Conservation (phyloP, 2,113 vertebrate genomes). For the Hippocampus barbouri region DNA sequence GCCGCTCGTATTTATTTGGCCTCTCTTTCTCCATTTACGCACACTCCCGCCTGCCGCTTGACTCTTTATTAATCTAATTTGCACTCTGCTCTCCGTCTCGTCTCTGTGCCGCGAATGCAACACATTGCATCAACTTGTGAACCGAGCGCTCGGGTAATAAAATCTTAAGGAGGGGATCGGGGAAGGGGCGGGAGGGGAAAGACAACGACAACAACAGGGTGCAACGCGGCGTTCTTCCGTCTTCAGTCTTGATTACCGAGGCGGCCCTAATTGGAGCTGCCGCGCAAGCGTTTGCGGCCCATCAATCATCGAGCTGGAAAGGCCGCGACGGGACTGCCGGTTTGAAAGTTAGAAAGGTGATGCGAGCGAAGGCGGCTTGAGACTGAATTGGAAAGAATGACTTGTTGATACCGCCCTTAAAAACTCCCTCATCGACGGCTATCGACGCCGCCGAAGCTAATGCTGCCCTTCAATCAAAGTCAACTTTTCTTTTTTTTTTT, state of each 20-base stretch:
- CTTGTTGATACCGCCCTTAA: not conserved
- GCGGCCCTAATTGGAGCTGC: not conserved
- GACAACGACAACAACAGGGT: not conserved
- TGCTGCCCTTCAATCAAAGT: not conserved
- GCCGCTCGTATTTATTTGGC: not conserved
- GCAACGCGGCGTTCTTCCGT: not conserved
- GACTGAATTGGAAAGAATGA: not conserved
- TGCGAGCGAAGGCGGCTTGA: not conserved
- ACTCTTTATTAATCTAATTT: slow-evolving; percentile 4
- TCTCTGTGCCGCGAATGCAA: not conserved
- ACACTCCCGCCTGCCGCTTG: not conserved
- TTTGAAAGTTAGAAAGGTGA: not conserved
- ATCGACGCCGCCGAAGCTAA: not conserved
- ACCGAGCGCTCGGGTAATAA: not conserved
- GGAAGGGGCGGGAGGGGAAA: too few species aligned
- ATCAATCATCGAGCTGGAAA: not conserved
- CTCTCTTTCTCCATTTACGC: not conserved
- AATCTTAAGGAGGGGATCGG: not conserved
- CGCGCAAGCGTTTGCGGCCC: not conserved
- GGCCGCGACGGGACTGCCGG: not conserved
- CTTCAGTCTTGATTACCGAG: slow-evolving; percentile 3
- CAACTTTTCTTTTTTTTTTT: not conserved
- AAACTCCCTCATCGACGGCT: not conserved
- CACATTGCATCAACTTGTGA: slow-evolving; percentile 5
- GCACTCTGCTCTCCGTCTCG: not conserved